A percentile compares a stretch with the other conserved stretches of the same genome.
phyloP scores from a whole-genome alignment of 1,140 invertebrate species.

The Pseudobourletiella spinata region DNA sequence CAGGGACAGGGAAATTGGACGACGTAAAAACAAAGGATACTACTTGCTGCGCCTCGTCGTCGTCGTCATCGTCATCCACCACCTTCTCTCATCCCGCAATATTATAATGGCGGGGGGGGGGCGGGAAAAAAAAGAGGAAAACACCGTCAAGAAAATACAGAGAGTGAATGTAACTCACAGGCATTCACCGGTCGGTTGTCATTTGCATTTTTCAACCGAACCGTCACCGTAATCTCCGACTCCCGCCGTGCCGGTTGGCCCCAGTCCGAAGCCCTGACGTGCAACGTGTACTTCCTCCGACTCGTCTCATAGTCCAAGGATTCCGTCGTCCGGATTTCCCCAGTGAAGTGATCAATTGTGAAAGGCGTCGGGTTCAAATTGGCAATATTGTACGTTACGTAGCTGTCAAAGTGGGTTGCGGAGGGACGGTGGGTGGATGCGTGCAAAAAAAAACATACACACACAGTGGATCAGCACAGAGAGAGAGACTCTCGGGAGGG shows the following conservation, averaged over 20 bases:
- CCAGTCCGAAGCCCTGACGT: constrained; percentile 79
- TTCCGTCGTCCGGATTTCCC: constrained; percentile 69
- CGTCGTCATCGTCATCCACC: no score
- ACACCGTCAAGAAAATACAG: no score
- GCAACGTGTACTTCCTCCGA: constrained; percentile 65
- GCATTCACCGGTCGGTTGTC: constrained; percentile 69
- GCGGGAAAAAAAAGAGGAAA: constrained; percentile 2
- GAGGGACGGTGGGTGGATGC: no score
- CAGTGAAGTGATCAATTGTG: constrained; percentile 90
- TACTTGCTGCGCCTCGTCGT: no score
- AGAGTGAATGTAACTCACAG: constrained; percentile 4
- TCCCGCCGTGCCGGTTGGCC: constrained; percentile 75
- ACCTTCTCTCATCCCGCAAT: no score
- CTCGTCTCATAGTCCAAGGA: constrained; percentile 86
- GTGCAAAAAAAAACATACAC: no score
- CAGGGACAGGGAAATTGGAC: no score
- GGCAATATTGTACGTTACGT: constrained; percentile 85
- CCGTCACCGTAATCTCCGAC: constrained; percentile 72
- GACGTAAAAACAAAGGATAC: no score
- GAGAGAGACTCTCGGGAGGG: no score
- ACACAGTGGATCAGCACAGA: no score
- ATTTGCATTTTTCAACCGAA: constrained; percentile 76
- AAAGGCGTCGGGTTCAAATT: constrained; percentile 85
- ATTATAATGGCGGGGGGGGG: no score
- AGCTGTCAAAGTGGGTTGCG: no score